These are phyloP conservation scores for Rattus norvegicus DNA, from an alignment of 2,113 vertebrate genomes.

Conservation along the genomic window GRCr8 NC_086022.1:97071001-97071500, in stretches of 20 bases:
- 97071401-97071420: neutral
- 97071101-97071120: conserved; percentile 76
- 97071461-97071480: rapidly evolving
- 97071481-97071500: neutral
- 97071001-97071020: conserved; percentile 48
- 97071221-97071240: conserved; percentile 51
- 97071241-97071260: conserved; percentile 62
- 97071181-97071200: conserved; percentile 73
- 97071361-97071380: neutral
- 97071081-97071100: conserved; percentile 57
- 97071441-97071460: neutral
- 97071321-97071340: neutral
- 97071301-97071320: neutral
- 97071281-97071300: neutral
- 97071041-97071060: conserved; percentile 64
- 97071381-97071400: neutral
- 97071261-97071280: conserved; percentile 23
- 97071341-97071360: neutral
- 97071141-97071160: conserved; percentile 63
- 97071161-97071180: conserved; percentile 78
- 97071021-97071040: conserved; percentile 69
- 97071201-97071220: conserved; percentile 61
- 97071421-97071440: neutral
- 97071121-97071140: conserved; percentile 79
- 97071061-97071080: conserved; percentile 77